Base-by-base conservation (phyloP, 1,140 invertebrate species). In the Procambarus virginalis region DNA sequence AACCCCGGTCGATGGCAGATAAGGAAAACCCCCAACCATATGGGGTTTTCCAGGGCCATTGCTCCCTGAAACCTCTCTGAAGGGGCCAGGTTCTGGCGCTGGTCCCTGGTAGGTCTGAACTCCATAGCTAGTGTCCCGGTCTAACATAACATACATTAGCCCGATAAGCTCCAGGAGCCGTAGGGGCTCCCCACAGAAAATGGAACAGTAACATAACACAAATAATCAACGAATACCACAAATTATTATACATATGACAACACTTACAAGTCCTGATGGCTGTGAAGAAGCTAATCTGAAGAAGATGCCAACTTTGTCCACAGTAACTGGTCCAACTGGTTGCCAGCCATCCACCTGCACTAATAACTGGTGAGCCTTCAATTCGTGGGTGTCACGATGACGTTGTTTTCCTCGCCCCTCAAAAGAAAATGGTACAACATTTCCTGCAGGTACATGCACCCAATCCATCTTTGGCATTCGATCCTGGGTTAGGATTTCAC, bases 231-330 rank as follows among this genome's bases (percentile, higher is more conserved):
- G 51, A 55, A 55, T 55, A 12, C 4, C 51, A 55, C 6, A 12
- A 55, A 12, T 55, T 55, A 55, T 55, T 55, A 34, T 34, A 34
- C 34, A 34, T 34, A 34, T 34, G 51, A 55, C 51, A 84, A 17
- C 45, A 79, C 78, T 80, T 81, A 87, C 92, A 55, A 70, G 60
- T 17, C 82, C 45, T 51, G 51, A 60, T 64, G 91, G 81, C 6
- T 84, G 60, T 58, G 91, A 86, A 68, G 95, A 95, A 2, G 97
- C 96, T 92, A 97, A 95, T 84, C 98, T 94, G 93, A 99, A 99
- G 94, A 97, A 99, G 22, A 97, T 95, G 2, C 98, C 99, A 20
- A 99, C 98, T 94, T 97, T 97, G 94, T 99, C 98, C 2, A 99
- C 97, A 3, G 97, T 97, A 2, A 99, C 96, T 20, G 98, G 97